Evolutionary conservation across 1,140 invertebrate genomes (phyloP), one percentile per base, ranked within the genome.

Genomic region (Adelges cooleyi): DNA sequence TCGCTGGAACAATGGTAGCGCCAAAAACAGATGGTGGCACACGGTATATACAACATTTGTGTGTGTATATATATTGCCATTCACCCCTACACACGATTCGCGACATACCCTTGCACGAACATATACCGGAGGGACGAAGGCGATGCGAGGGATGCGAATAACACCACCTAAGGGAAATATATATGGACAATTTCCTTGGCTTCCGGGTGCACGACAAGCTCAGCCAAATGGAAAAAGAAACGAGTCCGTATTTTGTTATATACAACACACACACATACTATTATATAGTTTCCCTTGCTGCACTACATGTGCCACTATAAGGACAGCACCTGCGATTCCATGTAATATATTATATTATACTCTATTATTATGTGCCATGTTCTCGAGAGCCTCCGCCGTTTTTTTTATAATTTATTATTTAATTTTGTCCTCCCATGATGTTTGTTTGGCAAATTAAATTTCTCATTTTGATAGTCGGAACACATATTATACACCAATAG

Each of bases 111-210:
- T 17, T 13, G 17, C 4, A 25, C 18, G 5, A 33, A 22, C n/a
- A 27, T 23, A 40, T 59, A 27, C 17, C 9, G 20, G 6, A 50
- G 15, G 20, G 9, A 33, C 6, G 18, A 11, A 13, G 6, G 18
- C 11, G 22, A 18, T 13, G 33, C n/a, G 11, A 46, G 42, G 56
- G 56, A 42, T 62, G 40, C 20, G 42, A 62, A 62, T 46, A 62
- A 62, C 42, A 62, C 56, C 42, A 62, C 56, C 56, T 62, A 62
- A 62, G 56, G 56, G 56, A 62, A 62, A 62, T 62, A n/a, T n/a
- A n/a, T n/a, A 62, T 62, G 40, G 17, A 46, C n/a, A 17, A 42
- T 33, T 62, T 62, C 42, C 42, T 5, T 18, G 17, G 15, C n/a
- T 17, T 27, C 23, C 6, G 9, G 15, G 27, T 5, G 25, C 10